These are phyloP conservation scores for Dryobotodes eremita DNA, from an alignment of 2,888 invertebrate genomes.

Conservation along the genomic window DNA sequence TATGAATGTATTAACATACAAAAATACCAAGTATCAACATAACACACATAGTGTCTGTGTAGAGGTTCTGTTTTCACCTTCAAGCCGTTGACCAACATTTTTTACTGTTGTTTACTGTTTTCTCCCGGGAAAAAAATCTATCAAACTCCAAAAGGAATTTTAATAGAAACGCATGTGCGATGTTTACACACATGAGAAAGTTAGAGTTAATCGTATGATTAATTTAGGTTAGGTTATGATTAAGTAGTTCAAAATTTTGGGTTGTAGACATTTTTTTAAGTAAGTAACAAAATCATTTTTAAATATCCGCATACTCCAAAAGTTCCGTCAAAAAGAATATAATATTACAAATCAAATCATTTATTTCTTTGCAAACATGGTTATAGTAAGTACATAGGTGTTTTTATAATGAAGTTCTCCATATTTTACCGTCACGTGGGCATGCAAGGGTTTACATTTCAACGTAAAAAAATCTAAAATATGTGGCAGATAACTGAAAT, in stretches of 20 bases:
- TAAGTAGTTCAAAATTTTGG: neutral
- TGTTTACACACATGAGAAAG: neutral
- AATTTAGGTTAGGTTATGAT: too few species aligned
- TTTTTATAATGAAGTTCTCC: too few species aligned
- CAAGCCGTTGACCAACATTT: neutral
- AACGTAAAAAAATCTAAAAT: too few species aligned
- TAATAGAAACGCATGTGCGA: neutral
- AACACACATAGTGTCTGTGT: neutral
- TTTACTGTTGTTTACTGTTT: too few species aligned
- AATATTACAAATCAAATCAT: too few species aligned
- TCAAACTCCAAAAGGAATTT: neutral
- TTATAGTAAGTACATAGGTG: too few species aligned
- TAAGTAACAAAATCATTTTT: neutral
- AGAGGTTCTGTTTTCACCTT: neutral
- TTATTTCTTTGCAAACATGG: too few species aligned
- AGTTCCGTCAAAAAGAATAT: neutral
- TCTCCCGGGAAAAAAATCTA: neutral
- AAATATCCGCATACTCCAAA: neutral
- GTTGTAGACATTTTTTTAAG: neutral
- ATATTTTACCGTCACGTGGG: too few species aligned
- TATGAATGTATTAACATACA: neutral
- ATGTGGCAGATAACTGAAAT: too few species aligned
- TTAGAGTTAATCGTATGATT: too few species aligned
- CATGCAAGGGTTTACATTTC: too few species aligned
- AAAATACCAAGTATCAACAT: neutral